Evolutionary conservation across 2,888 invertebrate species (phyloP).

Genomic region (Pseudococcus viburni): DNA sequence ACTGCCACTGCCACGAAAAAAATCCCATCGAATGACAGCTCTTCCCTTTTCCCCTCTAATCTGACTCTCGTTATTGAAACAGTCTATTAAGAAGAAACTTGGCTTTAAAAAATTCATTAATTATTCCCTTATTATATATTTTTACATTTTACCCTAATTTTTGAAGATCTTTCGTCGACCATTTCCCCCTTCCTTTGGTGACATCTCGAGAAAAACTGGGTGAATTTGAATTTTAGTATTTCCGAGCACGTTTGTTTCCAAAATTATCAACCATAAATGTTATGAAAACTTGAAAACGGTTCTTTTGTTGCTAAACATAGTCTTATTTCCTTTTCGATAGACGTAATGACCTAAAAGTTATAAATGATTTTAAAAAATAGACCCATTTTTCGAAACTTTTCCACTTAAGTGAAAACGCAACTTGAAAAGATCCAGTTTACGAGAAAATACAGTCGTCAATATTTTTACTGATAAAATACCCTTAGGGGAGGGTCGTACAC

Average conservation of each 20-base stretch:
- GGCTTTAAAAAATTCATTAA: neutral
- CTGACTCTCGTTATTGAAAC: neutral
- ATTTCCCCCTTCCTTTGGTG: neutral
- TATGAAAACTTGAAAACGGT: conserved; percentile 6
- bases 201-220: neutral
- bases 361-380: conserved; percentile 6
- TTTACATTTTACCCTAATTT: neutral
- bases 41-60: neutral
- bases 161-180: neutral
- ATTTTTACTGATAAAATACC: neutral
- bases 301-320: conserved; percentile 14
- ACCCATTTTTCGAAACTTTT: neutral
- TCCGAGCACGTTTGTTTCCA: neutral
- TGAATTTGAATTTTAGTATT: neutral
- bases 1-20: neutral
- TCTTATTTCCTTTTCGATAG: conserved; percentile 7
- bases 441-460: neutral
- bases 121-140: neutral
- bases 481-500: too few species aligned
- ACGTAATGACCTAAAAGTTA: conserved; percentile 7
- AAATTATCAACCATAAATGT: neutral
- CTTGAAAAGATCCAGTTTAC: neutral
- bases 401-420: neutral
- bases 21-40: neutral
- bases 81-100: neutral